phyloP scores from a whole-genome alignment of 1,140 invertebrate genomes.

The Elymnias hypermnestra region DNA sequence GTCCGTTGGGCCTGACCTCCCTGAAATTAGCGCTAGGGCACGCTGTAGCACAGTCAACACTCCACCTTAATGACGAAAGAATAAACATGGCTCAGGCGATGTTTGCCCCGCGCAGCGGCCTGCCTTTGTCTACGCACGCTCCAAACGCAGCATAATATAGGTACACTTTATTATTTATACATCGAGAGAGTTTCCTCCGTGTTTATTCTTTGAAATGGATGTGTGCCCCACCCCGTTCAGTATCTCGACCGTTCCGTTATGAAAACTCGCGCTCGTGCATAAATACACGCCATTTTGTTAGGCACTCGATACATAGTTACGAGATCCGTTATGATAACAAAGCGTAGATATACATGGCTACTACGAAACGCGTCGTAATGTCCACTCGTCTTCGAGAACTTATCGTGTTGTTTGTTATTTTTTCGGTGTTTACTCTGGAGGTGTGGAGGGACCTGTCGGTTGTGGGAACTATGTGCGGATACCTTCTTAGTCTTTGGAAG shows the following conservation, averaged over 20 bases:
- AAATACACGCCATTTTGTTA: constrained; percentile 48
- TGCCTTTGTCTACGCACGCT: constrained; percentile 58
- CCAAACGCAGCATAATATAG: too few species aligned
- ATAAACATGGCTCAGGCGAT: constrained; percentile 49
- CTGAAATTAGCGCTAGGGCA: constrained; percentile 56
- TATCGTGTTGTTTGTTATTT: constrained; percentile 1
- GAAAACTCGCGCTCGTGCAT: constrained; percentile 36
- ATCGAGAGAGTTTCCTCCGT: constrained; percentile 54
- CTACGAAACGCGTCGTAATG: not conserved
- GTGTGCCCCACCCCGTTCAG: constrained; percentile 37
- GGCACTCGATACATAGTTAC: constrained; percentile 24
- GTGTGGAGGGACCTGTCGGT: not conserved
- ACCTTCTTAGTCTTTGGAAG: too few species aligned
- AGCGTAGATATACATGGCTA: not conserved
- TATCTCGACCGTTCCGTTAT: constrained; percentile 40
- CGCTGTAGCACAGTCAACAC: constrained; percentile 43
- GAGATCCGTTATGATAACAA: constrained; percentile 1
- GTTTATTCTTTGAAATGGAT: constrained; percentile 67
- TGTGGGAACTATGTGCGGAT: constrained; percentile 6
- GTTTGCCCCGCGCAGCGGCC: constrained; percentile 48
- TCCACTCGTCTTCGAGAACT: not conserved
- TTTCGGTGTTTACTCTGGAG: not conserved
- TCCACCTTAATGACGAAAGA: constrained; percentile 64
- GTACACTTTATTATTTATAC: constrained; percentile 69
- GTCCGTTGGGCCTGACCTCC: constrained; percentile 41